phyloP scores from a whole-genome alignment of 2,888 invertebrate species.

The Cryptocephalus primarius region DNA sequence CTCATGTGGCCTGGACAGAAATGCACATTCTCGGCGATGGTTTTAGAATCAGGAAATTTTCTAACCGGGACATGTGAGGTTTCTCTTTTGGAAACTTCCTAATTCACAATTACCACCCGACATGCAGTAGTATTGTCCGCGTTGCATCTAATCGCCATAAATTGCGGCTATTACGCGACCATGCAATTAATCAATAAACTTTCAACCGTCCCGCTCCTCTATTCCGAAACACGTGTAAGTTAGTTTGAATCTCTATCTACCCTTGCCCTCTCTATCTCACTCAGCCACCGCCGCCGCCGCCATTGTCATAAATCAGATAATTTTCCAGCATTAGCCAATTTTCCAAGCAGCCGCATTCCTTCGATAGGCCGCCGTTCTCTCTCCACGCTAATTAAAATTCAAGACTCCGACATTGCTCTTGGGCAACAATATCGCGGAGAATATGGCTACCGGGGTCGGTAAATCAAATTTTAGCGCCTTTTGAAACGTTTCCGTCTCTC shows the following conservation, averaged over 20 bases:
- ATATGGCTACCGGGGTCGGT: conserved; percentile 27
- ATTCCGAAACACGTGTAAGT: not conserved
- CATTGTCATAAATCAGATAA: conserved; percentile 5
- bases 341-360: not conserved
- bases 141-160: conserved; percentile 3
- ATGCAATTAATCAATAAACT: conserved; percentile 5
- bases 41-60: too few relatives aligned
- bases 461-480: conserved; percentile 31
- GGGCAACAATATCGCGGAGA: conserved; percentile 20
- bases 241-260: too few relatives aligned
- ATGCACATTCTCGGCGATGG: too few relatives aligned
- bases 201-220: conserved; percentile 3
- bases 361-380: conserved; percentile 5
- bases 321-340: conserved; percentile 2
- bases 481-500: conserved; percentile 28
- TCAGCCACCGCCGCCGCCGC: not conserved
- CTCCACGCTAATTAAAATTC: too few relatives aligned
- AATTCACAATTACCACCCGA: too few relatives aligned
- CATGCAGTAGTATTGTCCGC: too few relatives aligned
- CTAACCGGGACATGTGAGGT: too few relatives aligned
- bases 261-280: too few relatives aligned
- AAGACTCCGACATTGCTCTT: too few relatives aligned
- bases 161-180: not conserved
- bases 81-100: too few relatives aligned
- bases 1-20: too few relatives aligned